phyloP scores from a whole-genome alignment of 2,113 vertebrate species.

The Grammomys surdaster region DNA sequence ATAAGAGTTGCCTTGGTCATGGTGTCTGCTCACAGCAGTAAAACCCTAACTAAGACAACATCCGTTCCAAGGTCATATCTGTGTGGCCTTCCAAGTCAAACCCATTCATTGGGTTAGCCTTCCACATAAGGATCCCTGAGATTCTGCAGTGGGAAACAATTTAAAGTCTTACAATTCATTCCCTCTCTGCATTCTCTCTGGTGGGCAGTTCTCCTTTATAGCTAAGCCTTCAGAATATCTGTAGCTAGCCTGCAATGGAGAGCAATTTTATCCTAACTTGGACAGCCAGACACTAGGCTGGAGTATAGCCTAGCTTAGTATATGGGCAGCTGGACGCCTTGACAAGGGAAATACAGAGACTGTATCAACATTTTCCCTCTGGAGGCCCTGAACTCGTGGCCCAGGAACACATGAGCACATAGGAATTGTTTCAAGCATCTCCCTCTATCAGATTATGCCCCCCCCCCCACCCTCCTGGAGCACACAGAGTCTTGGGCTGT shows the following conservation, averaged over 20 bases:
- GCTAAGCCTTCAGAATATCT: neutral
- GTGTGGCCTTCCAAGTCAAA: neutral
- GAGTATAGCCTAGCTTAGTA: neutral
- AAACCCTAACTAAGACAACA: too few species aligned
- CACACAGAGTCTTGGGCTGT: fast-evolving
- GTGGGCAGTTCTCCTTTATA: neutral
- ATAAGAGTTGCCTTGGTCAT: too few species aligned
- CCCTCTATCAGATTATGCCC: fast-evolving
- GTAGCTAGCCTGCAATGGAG: neutral
- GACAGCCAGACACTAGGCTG: neutral
- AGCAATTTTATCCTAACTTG: neutral
- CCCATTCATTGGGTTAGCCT: neutral
- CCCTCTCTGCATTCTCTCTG: neutral
- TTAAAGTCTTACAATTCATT: neutral
- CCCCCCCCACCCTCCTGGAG: neutral
- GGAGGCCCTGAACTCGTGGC: neutral
- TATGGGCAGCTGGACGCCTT: too few species aligned
- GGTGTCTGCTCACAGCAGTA: too few species aligned
- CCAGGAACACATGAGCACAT: neutral
- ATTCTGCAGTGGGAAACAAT: neutral
- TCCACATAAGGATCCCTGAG: neutral
- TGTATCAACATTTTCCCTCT: too few species aligned
- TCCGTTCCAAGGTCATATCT: neutral
- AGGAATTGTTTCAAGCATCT: neutral
- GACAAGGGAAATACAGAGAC: neutral